Base-by-base conservation (phyloP, 2,888 invertebrate genomes). In the Netelia melanura region DNA sequence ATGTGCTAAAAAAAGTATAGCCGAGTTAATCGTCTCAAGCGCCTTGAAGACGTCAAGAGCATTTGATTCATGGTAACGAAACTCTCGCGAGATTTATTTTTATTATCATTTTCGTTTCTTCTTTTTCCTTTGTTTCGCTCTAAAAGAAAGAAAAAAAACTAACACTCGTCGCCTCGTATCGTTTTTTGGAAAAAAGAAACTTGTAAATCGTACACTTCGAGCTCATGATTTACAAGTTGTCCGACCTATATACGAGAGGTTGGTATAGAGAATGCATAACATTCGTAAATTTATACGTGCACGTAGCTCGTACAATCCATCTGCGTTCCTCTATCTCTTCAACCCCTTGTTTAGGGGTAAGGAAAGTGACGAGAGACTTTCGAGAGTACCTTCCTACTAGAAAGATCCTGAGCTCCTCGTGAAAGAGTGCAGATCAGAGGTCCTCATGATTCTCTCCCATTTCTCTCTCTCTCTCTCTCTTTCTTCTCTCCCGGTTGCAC, bases 51-150 rank as follows among this genome's bases (percentile, higher is more conserved):
- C 30, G 67, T 56, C 56, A n/a, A n/a, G 56, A 67, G 61, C 21
- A n/a, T 68, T 74, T 77, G 81, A 81, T 84, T 84, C 71, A 84
- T 72, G 76, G 23, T 17, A 65, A 61, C 71, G 23, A 64, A 68
- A 61, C n/a, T 9, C 52, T 61, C 10, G 25, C 2, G 6, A 21
- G 62, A 23, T 62, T 62, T 62, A 62, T 21, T 25, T 62, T 62
- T 48, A 43, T 56, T 25, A 21, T 71, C 17, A 62, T 14, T 38
- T 54, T 54, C n/a, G 58, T 44, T 77, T 38, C 17, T 23, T 38
- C 38, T 38, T 38, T 38, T 38, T 38, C 6, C 6, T 38, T 38
- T 38, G 6, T 38, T 38, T 38, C 6, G 8, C 38, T 38, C 6
- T 38, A 38, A 38, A 30, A 30, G 3, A 30, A 1, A 30, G 3